These are phyloP conservation scores for Zeus faber DNA, from an alignment of 2,113 vertebrate genomes.

Conservation along the genomic window DNA sequence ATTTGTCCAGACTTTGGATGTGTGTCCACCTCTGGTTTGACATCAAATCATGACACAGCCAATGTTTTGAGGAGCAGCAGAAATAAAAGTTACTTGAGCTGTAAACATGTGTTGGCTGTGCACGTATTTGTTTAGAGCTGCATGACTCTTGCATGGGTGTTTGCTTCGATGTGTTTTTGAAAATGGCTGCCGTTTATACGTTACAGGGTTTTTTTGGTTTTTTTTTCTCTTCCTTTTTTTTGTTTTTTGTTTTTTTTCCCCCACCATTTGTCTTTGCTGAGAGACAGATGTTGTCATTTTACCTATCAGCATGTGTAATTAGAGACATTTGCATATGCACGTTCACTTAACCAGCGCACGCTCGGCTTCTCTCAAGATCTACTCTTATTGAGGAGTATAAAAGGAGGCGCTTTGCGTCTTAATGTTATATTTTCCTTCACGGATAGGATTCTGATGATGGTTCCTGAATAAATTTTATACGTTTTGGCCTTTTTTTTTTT, in stretches of 20 bases:
- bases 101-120: conserved; percentile 52
- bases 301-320: conserved; percentile 79
- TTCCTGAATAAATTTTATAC: too few relatives aligned
- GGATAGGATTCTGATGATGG: too few relatives aligned
- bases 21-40: too few relatives aligned
- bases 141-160: conserved; percentile 50
- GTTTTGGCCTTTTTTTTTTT: neutral
- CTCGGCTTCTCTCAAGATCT: conserved; percentile 51
- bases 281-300: conserved; percentile 76
- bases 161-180: conserved; percentile 64
- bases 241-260: conserved; percentile 13
- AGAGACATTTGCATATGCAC: conserved; percentile 75
- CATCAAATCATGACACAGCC: conserved; percentile 1
- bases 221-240: conserved; percentile 1
- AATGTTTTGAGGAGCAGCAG: conserved; percentile 32
- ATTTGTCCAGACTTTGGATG: too few relatives aligned
- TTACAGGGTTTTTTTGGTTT: conserved; percentile 50
- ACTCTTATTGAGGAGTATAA: conserved; percentile 49
- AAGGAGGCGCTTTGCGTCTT: neutral
- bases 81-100: conserved; percentile 36
- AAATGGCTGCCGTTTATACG: conserved; percentile 64
- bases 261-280: conserved; percentile 58
- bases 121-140: conserved; percentile 63
- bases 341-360: conserved; percentile 50
- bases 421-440: too few relatives aligned